A percentile compares a stretch with the other conserved stretches of the same genome.
These are phyloP conservation scores for Cygnus buccinator DNA, from an alignment of 2,113 vertebrate species.

Conservation along the genomic window DNA sequence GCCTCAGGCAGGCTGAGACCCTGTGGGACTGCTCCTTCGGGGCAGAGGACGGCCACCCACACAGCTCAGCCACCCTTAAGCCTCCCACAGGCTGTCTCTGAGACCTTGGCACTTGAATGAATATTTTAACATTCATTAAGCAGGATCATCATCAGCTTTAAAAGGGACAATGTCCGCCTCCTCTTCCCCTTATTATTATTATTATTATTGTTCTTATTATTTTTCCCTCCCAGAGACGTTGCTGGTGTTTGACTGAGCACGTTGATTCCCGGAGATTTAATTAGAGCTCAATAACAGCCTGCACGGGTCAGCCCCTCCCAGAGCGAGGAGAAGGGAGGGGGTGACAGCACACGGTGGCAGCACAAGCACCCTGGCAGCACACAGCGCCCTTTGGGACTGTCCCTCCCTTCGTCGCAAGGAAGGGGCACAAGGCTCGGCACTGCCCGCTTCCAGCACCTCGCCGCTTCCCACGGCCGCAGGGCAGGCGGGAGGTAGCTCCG, in stretches of 20 bases:
- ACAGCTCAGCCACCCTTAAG: background rate
- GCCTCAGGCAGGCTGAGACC: background rate
- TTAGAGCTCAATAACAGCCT: background rate
- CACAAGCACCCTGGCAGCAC: background rate
- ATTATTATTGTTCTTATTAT: background rate
- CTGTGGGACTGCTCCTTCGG: fast-evolving
- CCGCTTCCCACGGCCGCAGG: background rate
- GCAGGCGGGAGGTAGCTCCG: background rate
- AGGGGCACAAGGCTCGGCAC: no score
- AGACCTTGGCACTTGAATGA: background rate
- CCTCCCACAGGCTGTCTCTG: background rate
- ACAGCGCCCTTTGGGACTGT: background rate
- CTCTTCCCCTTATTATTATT: background rate
- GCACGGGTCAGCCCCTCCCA: background rate
- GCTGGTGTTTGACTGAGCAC: conserved; percentile 7
- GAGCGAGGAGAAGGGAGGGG: background rate
- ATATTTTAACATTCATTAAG: conserved; percentile 6
- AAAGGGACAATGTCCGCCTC: background rate
- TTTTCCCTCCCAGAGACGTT: background rate
- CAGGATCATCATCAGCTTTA: background rate
- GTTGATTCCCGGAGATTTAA: conserved; percentile 47
- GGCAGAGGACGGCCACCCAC: background rate
- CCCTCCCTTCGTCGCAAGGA: background rate
- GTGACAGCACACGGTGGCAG: background rate
- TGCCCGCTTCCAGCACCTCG: background rate